Percentiles rank a stretch among this genome's conserved stretches.
Evolutionary conservation across 2,113 vertebrate species (phyloP).

Genomic region (Triplophysa dalaica): DNA sequence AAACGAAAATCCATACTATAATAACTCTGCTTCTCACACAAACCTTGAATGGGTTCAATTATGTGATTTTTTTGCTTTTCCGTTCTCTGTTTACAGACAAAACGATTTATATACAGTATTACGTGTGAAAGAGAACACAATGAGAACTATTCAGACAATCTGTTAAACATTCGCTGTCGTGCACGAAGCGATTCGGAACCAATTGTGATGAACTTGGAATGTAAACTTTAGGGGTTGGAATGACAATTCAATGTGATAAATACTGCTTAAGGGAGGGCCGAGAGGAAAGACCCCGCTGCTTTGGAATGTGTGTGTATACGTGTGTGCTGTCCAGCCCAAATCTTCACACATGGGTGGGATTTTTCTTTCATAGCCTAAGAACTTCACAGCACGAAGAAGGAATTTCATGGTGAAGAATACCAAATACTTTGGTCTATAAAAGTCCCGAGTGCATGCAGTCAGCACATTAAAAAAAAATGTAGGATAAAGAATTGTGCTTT

Average conservation of each 20-base stretch:
- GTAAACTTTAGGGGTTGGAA: neutral
- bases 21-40: too few relatives aligned
- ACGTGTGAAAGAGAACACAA: too few relatives aligned
- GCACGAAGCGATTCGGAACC: neutral
- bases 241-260: conserved; percentile 30
- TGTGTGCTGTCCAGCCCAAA: neutral
- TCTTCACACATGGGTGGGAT: conserved; percentile 24
- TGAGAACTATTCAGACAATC: neutral
- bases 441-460: neutral
- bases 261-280: conserved; percentile 20
- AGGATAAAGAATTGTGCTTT: too few relatives aligned
- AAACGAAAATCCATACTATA: too few relatives aligned
- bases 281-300: conserved; percentile 48
- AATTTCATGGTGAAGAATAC: neutral
- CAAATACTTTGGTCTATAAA: neutral
- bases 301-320: conserved; percentile 20
- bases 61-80: too few relatives aligned
- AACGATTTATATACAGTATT: too few relatives aligned
- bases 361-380: conserved; percentile 7
- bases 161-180: conserved; percentile 5
- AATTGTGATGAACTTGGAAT: conserved; percentile 17
- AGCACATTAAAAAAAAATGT: too few relatives aligned
- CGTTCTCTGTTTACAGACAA: too few relatives aligned
- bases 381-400: neutral
- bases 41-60: too few relatives aligned